Conservation (phyloP, 1,140 invertebrate genomes). For the Euwallacea similis region DNA sequence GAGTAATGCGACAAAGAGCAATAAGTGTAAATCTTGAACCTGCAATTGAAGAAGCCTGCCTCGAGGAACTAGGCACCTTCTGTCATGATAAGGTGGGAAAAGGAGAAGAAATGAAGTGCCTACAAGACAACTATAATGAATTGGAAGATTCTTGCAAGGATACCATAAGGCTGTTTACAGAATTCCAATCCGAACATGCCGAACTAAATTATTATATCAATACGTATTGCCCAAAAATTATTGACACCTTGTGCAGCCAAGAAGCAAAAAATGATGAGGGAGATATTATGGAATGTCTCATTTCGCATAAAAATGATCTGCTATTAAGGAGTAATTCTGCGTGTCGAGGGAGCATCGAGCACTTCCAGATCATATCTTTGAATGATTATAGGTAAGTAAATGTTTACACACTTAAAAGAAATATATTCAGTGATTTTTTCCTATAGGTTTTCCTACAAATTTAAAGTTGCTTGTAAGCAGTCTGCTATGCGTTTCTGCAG, state of each 20-base stretch:
- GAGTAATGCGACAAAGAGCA: constrained; percentile 91
- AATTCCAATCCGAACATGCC: constrained; percentile 82
- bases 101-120: constrained; percentile 88
- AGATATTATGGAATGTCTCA: constrained; percentile 92
- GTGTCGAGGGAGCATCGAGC: constrained; percentile 92
- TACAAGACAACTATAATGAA: constrained; percentile 87
- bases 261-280: constrained; percentile 75
- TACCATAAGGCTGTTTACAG: constrained; percentile 76
- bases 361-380: constrained; percentile 88
- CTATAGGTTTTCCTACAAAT: constrained; percentile 83
- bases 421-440: not conserved
- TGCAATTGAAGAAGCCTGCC: constrained; percentile 88
- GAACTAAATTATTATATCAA: constrained; percentile 86
- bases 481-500: constrained; percentile 82
- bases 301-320: constrained; percentile 88
- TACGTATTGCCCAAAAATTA: constrained; percentile 77
- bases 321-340: constrained; percentile 74
- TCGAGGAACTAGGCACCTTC: constrained; percentile 78
- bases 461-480: constrained; percentile 86
- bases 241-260: constrained; percentile 78
- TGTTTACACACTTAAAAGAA: not conserved
- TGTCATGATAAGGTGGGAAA: constrained; percentile 84
- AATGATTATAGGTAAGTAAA: constrained; percentile 74
- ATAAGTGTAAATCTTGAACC: constrained; percentile 90
- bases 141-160: constrained; percentile 52